phyloP scores from a whole-genome alignment of 2,113 vertebrate species.

The Pituophis catenifer region DNA sequence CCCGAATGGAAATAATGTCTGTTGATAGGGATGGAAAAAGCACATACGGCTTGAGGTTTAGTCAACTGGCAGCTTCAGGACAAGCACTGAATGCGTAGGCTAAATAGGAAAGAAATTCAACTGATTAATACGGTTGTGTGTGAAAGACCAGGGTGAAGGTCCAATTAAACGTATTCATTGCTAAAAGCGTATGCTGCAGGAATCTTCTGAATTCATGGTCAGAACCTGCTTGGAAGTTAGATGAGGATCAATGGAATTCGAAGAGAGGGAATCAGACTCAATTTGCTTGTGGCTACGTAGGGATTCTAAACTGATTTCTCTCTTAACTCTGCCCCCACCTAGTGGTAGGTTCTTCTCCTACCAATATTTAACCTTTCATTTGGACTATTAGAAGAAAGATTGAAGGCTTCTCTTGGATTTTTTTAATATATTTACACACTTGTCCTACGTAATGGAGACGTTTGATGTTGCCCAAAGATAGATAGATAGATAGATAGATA shows the following conservation, averaged over 20 bases:
- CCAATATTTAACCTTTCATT: neutral
- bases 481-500: neutral
- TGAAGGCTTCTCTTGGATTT: neutral
- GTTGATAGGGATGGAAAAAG: neutral
- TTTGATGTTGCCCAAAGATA: too few species aligned
- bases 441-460: neutral
- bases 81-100: constrained; percentile 36
- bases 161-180: neutral
- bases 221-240: neutral
- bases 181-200: neutral
- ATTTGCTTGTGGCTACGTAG: neutral
- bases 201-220: neutral
- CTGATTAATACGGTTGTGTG: neutral
- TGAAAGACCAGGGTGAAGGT: too few species aligned
- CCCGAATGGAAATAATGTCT: neutral
- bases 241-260: neutral
- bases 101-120: constrained; percentile 9
- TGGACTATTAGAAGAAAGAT: neutral
- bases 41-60: neutral
- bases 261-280: neutral
- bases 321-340: neutral
- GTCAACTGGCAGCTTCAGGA: constrained; percentile 28
- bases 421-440: neutral
- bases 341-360: too few species aligned
- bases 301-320: neutral